phyloP scores from a whole-genome alignment of 2,888 invertebrate species.

The Plebejus argus region DNA sequence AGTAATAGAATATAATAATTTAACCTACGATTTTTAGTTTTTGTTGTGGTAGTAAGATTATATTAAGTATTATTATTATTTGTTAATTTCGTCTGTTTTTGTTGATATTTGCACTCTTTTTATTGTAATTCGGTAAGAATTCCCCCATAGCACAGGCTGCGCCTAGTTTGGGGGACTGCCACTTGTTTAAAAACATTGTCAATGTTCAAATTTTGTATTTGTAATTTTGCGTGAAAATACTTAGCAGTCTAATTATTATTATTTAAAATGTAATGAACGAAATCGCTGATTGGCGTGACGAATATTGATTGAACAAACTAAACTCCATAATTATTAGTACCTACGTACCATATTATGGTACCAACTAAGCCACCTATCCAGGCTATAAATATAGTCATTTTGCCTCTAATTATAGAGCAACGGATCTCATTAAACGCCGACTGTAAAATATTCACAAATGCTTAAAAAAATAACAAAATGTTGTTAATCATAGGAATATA shows the following conservation, averaged over 20 bases:
- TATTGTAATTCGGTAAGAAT: too few relatives aligned
- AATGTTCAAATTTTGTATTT: too few relatives aligned
- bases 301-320: background rate
- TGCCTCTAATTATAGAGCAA: background rate
- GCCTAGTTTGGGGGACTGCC: too few relatives aligned
- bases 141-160: too few relatives aligned
- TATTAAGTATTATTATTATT: too few relatives aligned
- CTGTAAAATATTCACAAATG: background rate
- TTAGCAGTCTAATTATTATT: background rate
- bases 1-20: too few relatives aligned
- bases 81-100: too few relatives aligned
- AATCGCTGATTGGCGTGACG: background rate
- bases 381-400: background rate
- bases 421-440: conserved; percentile 6
- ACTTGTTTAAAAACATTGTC: too few relatives aligned
- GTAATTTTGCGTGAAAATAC: background rate
- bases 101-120: too few relatives aligned
- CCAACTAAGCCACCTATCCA: background rate
- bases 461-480: background rate
- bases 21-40: too few relatives aligned
- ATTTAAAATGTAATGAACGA: background rate
- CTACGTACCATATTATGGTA: too few relatives aligned
- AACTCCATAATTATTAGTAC: background rate
- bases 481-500: background rate
- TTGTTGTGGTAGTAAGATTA: too few relatives aligned